Conservation (phyloP, 2,113 vertebrate genomes). For the Bungarus multicinctus region DNA sequence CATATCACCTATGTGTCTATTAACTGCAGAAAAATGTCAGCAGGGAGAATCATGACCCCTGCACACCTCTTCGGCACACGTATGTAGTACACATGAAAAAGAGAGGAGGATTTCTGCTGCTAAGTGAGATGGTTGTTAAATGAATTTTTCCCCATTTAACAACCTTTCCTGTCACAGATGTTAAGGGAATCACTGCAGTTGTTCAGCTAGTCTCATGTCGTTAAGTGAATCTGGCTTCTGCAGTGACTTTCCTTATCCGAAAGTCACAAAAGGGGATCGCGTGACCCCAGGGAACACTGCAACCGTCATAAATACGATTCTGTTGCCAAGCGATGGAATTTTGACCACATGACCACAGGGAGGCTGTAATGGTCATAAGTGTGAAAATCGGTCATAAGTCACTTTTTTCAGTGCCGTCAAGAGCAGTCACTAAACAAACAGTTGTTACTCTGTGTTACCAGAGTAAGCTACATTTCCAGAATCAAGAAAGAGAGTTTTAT, state of each 20-base stretch:
- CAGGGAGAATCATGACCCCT: not conserved
- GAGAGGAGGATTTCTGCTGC: not conserved
- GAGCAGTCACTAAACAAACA: not conserved
- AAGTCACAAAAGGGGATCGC: not conserved
- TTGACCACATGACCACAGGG: not conserved
- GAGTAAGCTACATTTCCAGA: not conserved
- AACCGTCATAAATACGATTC: not conserved
- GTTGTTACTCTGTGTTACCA: not conserved
- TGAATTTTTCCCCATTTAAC: no score
- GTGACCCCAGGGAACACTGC: not conserved
- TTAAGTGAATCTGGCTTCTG: no score
- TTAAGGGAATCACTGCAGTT: no score
- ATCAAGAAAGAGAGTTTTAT: not conserved
- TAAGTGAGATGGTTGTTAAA: not conserved
- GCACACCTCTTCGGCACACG: not conserved
- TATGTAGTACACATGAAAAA: not conserved
- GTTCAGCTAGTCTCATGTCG: no score
- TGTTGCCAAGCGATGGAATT: not conserved
- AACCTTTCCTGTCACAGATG: no score
- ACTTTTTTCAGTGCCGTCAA: not conserved
- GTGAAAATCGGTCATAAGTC: not conserved
- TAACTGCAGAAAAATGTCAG: not conserved
- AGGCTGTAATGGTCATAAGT: not conserved
- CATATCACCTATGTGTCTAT: not conserved
- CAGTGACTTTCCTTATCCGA: not conserved